A percentile compares a stretch with the other conserved stretches of the same genome.
These are phyloP conservation scores for Drosophila mettleri DNA, from an alignment of 2,888 invertebrate species.

Conservation along the genomic window DNA sequence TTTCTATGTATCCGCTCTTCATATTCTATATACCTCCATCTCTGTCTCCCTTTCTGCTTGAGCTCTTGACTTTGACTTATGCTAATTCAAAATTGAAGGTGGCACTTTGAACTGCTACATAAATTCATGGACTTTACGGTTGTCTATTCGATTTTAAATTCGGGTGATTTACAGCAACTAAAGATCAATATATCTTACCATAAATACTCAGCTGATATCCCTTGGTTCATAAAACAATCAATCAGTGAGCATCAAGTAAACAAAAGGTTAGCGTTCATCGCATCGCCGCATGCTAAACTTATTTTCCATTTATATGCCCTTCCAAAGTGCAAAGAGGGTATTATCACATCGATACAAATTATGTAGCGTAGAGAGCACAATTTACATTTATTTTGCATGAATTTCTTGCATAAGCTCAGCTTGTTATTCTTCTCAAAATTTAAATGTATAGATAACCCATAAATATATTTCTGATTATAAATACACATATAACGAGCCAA, in stretches of 20 bases:
- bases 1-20: background rate
- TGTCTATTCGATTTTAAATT: constrained; percentile 16
- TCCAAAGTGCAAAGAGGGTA: background rate
- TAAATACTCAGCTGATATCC: constrained; percentile 15
- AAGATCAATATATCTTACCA: constrained; percentile 14
- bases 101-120: constrained; percentile 41
- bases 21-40: background rate
- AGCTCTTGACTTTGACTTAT: constrained; percentile 73
- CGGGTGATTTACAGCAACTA: constrained; percentile 56
- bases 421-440: too few species aligned
- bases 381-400: too few species aligned
- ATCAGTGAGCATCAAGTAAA: constrained; percentile 61
- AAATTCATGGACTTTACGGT: constrained; percentile 30
- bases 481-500: too few species aligned
- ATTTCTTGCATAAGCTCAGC: too few species aligned
- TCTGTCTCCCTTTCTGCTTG: background rate
- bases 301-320: background rate
- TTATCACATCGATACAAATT: background rate
- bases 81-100: constrained; percentile 29
- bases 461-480: too few species aligned
- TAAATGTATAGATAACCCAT: too few species aligned
- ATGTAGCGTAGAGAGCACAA: background rate
- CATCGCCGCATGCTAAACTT: background rate
- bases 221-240: constrained; percentile 58
- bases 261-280: constrained; percentile 23